Percentiles rank a stretch among this genome's conserved stretches.
Conservation (phyloP, 2,888 invertebrate species). For the Conchocele bisecta region DNA sequence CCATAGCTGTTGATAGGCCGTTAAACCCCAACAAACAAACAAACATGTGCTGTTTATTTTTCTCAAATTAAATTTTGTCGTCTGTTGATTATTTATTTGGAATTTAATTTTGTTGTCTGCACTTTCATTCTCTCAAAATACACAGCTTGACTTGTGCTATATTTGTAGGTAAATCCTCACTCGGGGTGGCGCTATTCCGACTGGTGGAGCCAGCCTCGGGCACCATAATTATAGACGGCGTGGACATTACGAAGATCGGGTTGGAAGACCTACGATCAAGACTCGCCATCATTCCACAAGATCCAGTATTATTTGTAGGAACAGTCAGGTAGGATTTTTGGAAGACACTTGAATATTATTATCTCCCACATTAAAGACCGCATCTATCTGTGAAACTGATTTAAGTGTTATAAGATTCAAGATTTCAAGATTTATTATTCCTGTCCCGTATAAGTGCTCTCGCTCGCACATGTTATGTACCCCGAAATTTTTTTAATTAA, state of each 20-base stretch:
- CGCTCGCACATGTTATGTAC: too few species aligned
- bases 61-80: too few species aligned
- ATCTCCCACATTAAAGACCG: neutral
- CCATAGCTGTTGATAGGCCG: too few species aligned
- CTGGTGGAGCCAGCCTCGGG: slow-evolving; percentile 85
- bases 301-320: slow-evolving; percentile 86
- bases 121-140: neutral
- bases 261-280: slow-evolving; percentile 85
- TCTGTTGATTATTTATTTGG: too few species aligned
- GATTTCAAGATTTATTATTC: too few species aligned
- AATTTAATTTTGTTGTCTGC: too few species aligned
- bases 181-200: slow-evolving; percentile 86
- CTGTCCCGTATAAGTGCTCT: neutral
- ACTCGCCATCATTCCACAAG: slow-evolving; percentile 85
- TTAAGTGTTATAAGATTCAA: neutral
- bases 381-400: neutral
- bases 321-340: slow-evolving; percentile 84
- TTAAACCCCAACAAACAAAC: too few species aligned
- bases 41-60: too few species aligned
- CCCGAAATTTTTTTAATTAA: too few species aligned
- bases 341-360: neutral
- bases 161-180: slow-evolving; percentile 79
- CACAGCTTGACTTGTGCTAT: neutral
- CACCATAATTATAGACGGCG: slow-evolving; percentile 84
- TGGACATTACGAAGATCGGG: slow-evolving; percentile 84